Evolutionary conservation across 2,797 vertebrate species (phyloP).

Genomic region (Halcyon chelicuti): DNA sequence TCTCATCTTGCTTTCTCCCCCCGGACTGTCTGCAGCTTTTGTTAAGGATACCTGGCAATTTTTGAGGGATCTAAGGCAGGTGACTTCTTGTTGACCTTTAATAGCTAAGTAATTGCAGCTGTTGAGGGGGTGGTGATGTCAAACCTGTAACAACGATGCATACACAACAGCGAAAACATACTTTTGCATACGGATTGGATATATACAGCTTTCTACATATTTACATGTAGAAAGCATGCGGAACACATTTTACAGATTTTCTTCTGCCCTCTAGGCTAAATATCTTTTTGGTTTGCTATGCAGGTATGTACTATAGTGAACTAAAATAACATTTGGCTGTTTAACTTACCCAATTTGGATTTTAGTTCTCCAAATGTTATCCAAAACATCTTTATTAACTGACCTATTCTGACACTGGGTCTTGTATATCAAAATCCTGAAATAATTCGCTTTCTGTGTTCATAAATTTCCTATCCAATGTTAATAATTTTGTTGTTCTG

Average conservation of each 20-base stretch:
- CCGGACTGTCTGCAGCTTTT: not conserved
- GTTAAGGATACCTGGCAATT: not conserved
- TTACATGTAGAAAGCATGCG: not conserved
- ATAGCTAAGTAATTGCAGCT: not conserved
- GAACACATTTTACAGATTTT: not conserved
- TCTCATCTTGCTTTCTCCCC: not conserved
- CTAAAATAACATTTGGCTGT: not conserved
- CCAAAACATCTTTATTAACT: not conserved
- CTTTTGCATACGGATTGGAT: not conserved
- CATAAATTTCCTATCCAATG: not conserved
- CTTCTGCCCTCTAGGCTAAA: not conserved
- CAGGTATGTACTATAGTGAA: not conserved
- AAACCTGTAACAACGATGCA: not conserved
- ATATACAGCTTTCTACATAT: not conserved
- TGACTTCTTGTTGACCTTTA: not conserved
- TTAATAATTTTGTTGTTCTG: not conserved
- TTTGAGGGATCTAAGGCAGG: not conserved
- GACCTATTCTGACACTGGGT: not conserved
- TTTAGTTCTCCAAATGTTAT: too few species aligned
- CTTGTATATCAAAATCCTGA: not conserved
- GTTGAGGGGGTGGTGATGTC: not conserved
- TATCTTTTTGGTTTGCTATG: not conserved
- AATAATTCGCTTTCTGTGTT: not conserved
- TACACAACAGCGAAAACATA: not conserved
- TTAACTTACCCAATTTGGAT: too few species aligned